Conservation (phyloP, 2,113 vertebrate genomes). For the Machaerirhynchus nigripectus region DNA sequence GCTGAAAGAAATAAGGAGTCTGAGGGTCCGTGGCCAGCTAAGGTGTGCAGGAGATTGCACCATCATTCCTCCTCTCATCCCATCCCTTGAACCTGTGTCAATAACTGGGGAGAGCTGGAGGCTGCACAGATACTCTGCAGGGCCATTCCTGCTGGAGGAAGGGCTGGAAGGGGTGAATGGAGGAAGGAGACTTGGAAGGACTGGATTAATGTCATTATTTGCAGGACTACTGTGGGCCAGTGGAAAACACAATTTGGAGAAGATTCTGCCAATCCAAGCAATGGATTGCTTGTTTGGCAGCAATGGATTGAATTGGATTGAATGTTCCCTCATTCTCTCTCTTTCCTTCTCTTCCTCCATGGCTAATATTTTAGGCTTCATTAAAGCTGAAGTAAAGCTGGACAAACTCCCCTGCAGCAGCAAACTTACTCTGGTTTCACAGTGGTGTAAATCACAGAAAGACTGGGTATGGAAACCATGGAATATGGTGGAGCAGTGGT, state of each 20-base stretch:
- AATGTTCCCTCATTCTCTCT: background rate
- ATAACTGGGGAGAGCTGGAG: background rate
- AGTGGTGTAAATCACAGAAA: background rate
- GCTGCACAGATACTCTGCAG: background rate
- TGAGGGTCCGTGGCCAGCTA: background rate
- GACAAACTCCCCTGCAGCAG: background rate
- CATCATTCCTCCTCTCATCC: background rate
- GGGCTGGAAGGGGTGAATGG: background rate
- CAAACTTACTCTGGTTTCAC: background rate
- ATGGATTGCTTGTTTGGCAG: too few relatives aligned
- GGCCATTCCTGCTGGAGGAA: background rate
- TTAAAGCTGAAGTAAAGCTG: background rate
- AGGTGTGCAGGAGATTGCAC: background rate
- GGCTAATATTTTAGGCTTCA: background rate
- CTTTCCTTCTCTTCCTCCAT: background rate
- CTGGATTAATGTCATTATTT: background rate
- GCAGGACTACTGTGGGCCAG: background rate
- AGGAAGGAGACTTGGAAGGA: background rate
- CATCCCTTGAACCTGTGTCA: background rate
- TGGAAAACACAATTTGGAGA: background rate
- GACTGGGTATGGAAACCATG: background rate
- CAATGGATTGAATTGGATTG: too few relatives aligned
- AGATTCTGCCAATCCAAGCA: background rate
- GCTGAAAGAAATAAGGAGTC: background rate
- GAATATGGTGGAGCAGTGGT: background rate